Conservation (phyloP, 2,113 vertebrate species). For the Vidua macroura region DNA sequence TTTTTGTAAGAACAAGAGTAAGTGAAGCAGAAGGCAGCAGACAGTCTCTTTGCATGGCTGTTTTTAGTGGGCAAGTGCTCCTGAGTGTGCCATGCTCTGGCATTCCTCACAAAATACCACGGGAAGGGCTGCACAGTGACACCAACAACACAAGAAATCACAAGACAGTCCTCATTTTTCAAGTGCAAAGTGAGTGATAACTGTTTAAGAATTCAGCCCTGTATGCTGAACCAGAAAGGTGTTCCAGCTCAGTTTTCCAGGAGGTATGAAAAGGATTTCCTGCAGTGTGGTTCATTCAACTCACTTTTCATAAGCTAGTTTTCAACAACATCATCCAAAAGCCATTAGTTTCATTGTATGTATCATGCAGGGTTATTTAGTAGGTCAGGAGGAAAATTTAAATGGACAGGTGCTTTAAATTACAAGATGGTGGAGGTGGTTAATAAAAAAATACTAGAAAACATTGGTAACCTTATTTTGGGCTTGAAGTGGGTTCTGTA, state of each 20-base stretch:
- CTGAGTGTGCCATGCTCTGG: background rate
- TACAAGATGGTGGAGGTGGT: conserved; percentile 60
- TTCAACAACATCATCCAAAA: conserved; percentile 68
- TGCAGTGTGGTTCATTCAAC: conserved; percentile 26
- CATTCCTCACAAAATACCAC: background rate
- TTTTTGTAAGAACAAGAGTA: conserved; percentile 24
- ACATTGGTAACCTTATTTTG: conserved; percentile 27
- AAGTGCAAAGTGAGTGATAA: conserved; percentile 62
- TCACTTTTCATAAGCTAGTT: conserved; percentile 58
- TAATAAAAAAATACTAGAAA: conserved; percentile 62
- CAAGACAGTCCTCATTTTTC: conserved; percentile 32
- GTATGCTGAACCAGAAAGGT: background rate
- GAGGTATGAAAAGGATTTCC: conserved; percentile 61
- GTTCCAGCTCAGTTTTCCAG: conserved; percentile 46
- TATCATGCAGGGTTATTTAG: conserved; percentile 62
- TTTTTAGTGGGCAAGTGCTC: background rate
- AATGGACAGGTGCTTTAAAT: conserved; percentile 69
- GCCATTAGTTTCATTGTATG: conserved; percentile 61
- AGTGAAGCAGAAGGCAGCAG: background rate
- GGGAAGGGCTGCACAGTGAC: background rate
- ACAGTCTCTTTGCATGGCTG: background rate
- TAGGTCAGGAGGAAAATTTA: conserved; percentile 52
- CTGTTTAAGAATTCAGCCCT: background rate
- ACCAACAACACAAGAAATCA: background rate
- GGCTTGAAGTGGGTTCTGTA: conserved; percentile 57